Conservation (phyloP, 2,888 invertebrate species). For the Eristalinus sepulchralis region DNA sequence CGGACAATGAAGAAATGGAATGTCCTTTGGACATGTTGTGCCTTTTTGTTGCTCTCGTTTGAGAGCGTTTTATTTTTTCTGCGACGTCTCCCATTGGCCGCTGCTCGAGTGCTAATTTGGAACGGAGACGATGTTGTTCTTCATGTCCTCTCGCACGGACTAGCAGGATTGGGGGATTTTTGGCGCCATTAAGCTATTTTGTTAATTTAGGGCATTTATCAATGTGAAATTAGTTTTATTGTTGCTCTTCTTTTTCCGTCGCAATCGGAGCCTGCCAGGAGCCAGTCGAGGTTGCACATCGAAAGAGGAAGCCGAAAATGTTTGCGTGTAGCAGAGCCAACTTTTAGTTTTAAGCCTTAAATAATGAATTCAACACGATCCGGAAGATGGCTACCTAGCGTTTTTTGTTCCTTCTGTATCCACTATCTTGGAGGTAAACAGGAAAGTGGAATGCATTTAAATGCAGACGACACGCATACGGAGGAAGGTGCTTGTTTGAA, state of each 20-base stretch:
- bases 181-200: slow-evolving; percentile 71
- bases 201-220: slow-evolving; percentile 69
- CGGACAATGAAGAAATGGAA: slow-evolving; percentile 34
- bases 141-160: slow-evolving; percentile 26
- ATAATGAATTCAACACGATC: slow-evolving; percentile 41
- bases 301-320: neutral
- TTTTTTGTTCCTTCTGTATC: neutral
- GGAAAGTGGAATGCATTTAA: neutral
- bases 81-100: slow-evolving; percentile 37
- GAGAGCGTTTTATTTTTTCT: slow-evolving; percentile 21
- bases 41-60: slow-evolving; percentile 6
- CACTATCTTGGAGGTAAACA: too few species aligned
- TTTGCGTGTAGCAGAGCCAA: slow-evolving; percentile 18
- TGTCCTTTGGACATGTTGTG: slow-evolving; percentile 32
- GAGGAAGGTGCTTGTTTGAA: neutral
- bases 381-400: neutral
- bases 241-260: slow-evolving; percentile 17
- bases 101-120: slow-evolving; percentile 66
- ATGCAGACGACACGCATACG: neutral
- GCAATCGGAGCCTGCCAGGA: neutral
- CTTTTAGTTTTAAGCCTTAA: slow-evolving; percentile 40
- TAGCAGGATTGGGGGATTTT: slow-evolving; percentile 43
- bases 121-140: slow-evolving; percentile 44
- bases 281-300: neutral
- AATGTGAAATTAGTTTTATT: slow-evolving; percentile 66